Evolutionary conservation across 2,888 invertebrate genomes (phyloP), one percentile per base, ranked within the genome.

Genomic region (Idaea biselata): DNA sequence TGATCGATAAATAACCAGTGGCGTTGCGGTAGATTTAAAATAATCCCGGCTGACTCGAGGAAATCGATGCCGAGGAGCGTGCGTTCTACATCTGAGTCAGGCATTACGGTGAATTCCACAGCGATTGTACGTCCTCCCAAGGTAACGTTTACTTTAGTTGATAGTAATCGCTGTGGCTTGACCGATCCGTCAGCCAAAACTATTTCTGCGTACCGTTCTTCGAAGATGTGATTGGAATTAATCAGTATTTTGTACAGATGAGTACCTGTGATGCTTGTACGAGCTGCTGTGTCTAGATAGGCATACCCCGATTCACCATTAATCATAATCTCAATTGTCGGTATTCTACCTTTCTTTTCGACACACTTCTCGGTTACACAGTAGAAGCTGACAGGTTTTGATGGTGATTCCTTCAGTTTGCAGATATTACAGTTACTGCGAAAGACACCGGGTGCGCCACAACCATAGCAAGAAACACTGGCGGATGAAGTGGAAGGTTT

Each of bases 1-100:
- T 59, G 18, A 14, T 59, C 84, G 86, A 0, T 78, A 78, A 1
- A 84, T 76, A 58, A 84, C 14, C 18, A 56, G 18, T 8, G 18
- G 18, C 11, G 6, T 16, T 18, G 56, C 1, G 16, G 56, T 18
- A 17, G 18, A 56, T 70, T 66, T 0, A 69, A n/a, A 1, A 65
- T 54, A 0, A 72, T 68, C 1, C 66, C 68, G 0, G 65, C 59
- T 8, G 58, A n/a, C 55, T 70, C 67, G 7, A 73, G n/a, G 25
- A 72, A 72, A 6, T 68, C 70, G 11, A 60, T 33, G 33, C 33
- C 33, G 5, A 33, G 33, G 7, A 33, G 33, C 1, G 33, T 33
- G 33, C 7, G 33, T 11, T 7, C 6, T 33, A 33, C 33, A 7
- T 33, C 14, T 33, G 33, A 3, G 7, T 18, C 16, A 1, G 17